These are phyloP conservation scores for Aleiodes testaceus DNA, from an alignment of 2,888 invertebrate species.

Conservation along the genomic window DNA sequence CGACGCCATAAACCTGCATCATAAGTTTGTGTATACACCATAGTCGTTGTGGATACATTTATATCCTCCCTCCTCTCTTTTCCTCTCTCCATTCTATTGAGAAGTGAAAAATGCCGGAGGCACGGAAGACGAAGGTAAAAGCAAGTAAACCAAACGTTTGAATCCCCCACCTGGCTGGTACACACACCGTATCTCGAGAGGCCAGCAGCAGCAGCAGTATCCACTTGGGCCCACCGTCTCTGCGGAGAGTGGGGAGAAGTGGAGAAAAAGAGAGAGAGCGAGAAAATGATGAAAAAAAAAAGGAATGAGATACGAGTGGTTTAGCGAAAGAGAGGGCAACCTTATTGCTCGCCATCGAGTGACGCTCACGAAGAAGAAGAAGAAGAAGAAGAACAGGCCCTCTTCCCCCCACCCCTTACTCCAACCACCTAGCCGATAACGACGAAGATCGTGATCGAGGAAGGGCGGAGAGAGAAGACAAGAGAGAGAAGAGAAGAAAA, in stretches of 20 bases:
- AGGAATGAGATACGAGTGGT: slow-evolving; percentile 37
- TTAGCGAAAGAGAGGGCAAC: slow-evolving; percentile 5
- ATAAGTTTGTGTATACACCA: too few relatives aligned
- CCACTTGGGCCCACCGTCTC: slow-evolving; percentile 18
- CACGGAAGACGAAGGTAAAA: slow-evolving; percentile 50
- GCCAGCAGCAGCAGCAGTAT: slow-evolving; percentile 9
- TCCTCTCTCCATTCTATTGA: slow-evolving; percentile 7
- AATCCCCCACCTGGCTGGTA: slow-evolving; percentile 48
- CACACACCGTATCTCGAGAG: too few relatives aligned
- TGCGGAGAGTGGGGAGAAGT: not conserved
- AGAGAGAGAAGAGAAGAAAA: slow-evolving; percentile 49
- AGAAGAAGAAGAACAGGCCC: slow-evolving; percentile 22
- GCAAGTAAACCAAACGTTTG: slow-evolving; percentile 31
- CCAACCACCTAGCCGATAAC: not conserved
- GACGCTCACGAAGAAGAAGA: slow-evolving; percentile 15
- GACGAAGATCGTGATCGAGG: slow-evolving; percentile 31
- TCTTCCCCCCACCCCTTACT: not conserved
- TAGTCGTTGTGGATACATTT: slow-evolving; percentile 3
- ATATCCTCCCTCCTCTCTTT: slow-evolving; percentile 1
- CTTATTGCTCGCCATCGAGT: slow-evolving; percentile 9
- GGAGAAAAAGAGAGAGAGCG: not conserved
- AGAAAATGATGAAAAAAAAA: not conserved
- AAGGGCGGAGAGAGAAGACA: slow-evolving; percentile 10
- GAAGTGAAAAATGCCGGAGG: slow-evolving; percentile 49
- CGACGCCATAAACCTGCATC: too few relatives aligned